phyloP scores from a whole-genome alignment of 2,888 invertebrate species.

The Drosophila lacicola region DNA sequence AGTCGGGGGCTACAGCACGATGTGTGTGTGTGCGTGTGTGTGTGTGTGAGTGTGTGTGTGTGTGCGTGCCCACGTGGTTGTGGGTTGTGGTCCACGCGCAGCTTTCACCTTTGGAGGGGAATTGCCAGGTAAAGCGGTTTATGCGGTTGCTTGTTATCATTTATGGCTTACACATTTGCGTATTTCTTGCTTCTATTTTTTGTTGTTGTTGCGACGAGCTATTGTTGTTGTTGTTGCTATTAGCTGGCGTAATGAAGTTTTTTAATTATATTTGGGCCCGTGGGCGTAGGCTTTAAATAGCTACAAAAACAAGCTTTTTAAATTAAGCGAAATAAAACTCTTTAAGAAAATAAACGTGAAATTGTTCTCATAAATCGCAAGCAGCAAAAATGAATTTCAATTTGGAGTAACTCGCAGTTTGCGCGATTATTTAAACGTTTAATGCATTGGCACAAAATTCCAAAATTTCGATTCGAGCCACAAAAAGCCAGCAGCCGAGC shows the following conservation, averaged over 20 bases:
- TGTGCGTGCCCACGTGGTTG: constrained; percentile 51
- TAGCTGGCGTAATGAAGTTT: constrained; percentile 60
- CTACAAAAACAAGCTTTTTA: not conserved
- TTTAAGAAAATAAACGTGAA: too few species aligned
- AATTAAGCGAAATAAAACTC: not conserved
- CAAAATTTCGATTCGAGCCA: constrained; percentile 50
- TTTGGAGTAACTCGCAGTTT: constrained; percentile 36
- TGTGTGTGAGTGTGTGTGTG: constrained; percentile 19
- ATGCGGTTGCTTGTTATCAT: constrained; percentile 73
- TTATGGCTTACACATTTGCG: constrained; percentile 77
- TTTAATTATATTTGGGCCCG: constrained; percentile 58
- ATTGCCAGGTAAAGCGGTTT: constrained; percentile 62
- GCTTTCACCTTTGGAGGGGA: constrained; percentile 41
- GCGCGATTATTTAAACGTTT: constrained; percentile 53
- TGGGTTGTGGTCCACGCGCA: constrained; percentile 44
- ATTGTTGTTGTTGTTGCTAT: constrained; percentile 30
- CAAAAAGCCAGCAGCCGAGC: constrained; percentile 40
- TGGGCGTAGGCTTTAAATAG: constrained; percentile 7
- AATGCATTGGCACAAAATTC: constrained; percentile 60
- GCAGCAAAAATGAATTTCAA: constrained; percentile 32
- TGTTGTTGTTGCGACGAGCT: not conserved
- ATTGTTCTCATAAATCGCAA: too few species aligned
- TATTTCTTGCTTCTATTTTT: constrained; percentile 29
- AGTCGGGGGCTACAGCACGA: constrained; percentile 7
- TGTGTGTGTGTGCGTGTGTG: constrained; percentile 9